Evolutionary conservation across 1,140 invertebrate species (phyloP), one percentile per base, ranked within the genome.

Genomic region (Bombus pyrosoma): DNA sequence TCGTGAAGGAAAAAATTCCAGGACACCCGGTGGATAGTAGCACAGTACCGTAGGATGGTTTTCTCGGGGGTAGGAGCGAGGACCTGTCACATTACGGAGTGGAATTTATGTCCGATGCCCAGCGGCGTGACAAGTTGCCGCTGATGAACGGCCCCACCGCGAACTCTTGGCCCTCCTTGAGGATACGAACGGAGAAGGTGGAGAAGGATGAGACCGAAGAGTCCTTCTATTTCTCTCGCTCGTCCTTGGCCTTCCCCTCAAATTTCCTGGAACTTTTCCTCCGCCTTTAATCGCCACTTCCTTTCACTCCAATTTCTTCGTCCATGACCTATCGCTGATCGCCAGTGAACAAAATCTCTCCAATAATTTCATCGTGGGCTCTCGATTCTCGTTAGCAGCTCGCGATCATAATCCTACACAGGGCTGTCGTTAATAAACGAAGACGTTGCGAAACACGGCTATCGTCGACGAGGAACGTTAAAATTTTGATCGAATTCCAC

Each of bases 101-200:
- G 91, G 92, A 94, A 95, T 95, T 95, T 95, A 95, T 95, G 94
- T 89, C 89, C 93, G 94, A 94, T 95, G 94, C 94, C 95, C 94
- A 95, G 93, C 94, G 94, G 94, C 94, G 93, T 94, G 95, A 95
- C 94, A 95, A 95, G 95, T 95, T 95, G 93, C 92, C 93, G 93
- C 94, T 95, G 95, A 95, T 95, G 94, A 95, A 95, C 94, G 94
- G 93, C 93, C 92, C 91, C 92, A 91, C 89, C 89, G 94, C 94
- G 94, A 94, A 95, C 94, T 94, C 92, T 94, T 95, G 94, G 93
- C 94, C 94, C 94, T 92, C 88, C 85, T 83, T 78, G 80, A 89
- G 89, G 83, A 88, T 88, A 85, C 73, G 84, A 64, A 79, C 80
- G 47, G 47, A 53, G 47, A 53, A 87, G 66, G 59, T 59, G 32